A percentile compares a stretch with the other conserved stretches of the same genome.
Evolutionary conservation across 2,888 invertebrate species (phyloP).

Genomic region (Spilosoma lubricipeda): DNA sequence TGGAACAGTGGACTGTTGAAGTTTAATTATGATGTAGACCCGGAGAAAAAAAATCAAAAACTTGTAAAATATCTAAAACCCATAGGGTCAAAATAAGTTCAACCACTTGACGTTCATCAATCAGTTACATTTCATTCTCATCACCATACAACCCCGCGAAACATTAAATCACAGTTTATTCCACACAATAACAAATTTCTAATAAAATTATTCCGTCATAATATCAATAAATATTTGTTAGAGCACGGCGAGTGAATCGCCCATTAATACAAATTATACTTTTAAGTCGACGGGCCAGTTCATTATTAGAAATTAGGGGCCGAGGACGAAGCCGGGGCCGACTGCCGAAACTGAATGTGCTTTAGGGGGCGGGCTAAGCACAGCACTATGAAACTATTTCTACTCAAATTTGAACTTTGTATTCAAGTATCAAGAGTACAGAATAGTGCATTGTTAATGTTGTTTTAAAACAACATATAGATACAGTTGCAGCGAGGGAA

Average conservation of each 20-base stretch:
- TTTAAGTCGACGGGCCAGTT: conserved; percentile 66
- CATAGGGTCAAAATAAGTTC: background rate
- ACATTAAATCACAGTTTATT: conserved; percentile 20
- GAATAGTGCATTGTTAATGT: conserved; percentile 4
- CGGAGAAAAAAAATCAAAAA: background rate
- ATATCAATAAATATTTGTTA: conserved; percentile 40
- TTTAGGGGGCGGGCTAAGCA: conserved; percentile 37
- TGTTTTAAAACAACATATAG: background rate
- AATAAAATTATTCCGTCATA: conserved; percentile 26
- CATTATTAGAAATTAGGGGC: conserved; percentile 71
- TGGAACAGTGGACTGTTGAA: too few species aligned
- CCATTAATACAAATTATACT: conserved; percentile 66
- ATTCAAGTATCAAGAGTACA: background rate
- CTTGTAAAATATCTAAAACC: background rate
- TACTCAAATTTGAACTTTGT: conserved; percentile 19
- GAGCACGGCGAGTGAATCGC: conserved; percentile 52
- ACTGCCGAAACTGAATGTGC: conserved; percentile 35
- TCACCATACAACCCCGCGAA: background rate
- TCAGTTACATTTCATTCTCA: background rate
- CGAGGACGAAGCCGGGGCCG: conserved; percentile 28
- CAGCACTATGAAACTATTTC: conserved; percentile 6
- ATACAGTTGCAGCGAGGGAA: conserved; percentile 12
- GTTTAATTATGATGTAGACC: too few species aligned
- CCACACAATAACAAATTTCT: conserved; percentile 20
- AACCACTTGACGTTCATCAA: background rate